Evolutionary conservation across 2,113 vertebrate genomes (phyloP), one percentile per base, ranked within the genome.

Genomic region (Gasterosteus nipponicus): DNA sequence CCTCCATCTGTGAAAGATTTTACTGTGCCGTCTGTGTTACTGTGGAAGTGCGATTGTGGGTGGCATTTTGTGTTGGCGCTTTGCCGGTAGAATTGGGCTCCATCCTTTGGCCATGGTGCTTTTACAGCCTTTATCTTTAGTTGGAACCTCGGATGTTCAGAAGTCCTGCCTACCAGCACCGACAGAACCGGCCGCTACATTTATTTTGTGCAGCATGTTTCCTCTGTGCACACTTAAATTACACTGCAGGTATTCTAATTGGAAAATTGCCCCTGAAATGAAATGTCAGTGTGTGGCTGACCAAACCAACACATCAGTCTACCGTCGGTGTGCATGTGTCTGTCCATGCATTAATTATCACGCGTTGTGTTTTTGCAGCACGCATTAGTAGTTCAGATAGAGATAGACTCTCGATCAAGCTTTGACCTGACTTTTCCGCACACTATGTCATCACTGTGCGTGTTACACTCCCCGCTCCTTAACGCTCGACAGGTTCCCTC

Each of bases 401-500:
- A 63, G 51, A 65, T 4, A 61, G 14, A n/a, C 15, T 56, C 15
- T 1, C 22, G 22, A 26, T 33, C 51, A 46, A 6, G 31, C 44
- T 72, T 54, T 31, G 19, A 56, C 11, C 3, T 59, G 42, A 46
- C 51, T 47, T 31, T 41, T 7, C 61, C 41, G 14, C 73, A 42
- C 15, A 46, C 12, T 38, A 56, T 68, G 72, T 53, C 44, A 38
- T 60, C 41, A 6, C 51, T 22, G 71, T 58, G 12, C 29, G 4
- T 78, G n/a, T 79, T 65, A 58, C 51, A 47, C 15, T 29, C 53
- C 31, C 26, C 18, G 77, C 90, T 91, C 39, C 46, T 73, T 31
- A 22, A 91, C 89, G 78, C 81, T 87, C 54, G 84, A 88, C 83
- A 91, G 88, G 86, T 91, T 90, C 88, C 87, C 76, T 68, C 78